Evolutionary conservation across 1,140 invertebrate genomes (phyloP).

Genomic region (Leucophenga varia): DNA sequence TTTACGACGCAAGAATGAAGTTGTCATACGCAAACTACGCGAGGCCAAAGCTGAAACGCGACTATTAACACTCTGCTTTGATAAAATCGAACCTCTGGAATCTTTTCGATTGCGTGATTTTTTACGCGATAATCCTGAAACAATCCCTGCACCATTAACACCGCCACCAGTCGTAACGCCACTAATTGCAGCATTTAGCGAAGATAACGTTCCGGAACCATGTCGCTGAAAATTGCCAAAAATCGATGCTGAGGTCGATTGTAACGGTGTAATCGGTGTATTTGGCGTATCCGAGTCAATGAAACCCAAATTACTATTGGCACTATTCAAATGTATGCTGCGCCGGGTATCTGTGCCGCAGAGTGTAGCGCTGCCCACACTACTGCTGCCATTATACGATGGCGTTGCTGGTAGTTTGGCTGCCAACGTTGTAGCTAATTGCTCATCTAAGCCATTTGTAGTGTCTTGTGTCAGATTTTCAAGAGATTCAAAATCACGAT

Average conservation of each 20-base stretch:
- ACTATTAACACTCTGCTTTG: constrained; percentile 22
- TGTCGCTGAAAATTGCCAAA: constrained; percentile 20
- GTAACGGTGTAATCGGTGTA: constrained; percentile 29
- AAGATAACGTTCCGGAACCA: constrained; percentile 3
- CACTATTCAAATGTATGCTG: constrained; percentile 49
- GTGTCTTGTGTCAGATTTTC: constrained; percentile 34
- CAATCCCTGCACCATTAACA: constrained; percentile 1
- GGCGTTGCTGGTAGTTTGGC: constrained; percentile 3
- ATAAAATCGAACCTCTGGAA: constrained; percentile 39
- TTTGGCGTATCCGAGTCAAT: constrained; percentile 50
- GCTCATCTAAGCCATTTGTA: constrained; percentile 39
- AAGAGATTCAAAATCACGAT: constrained; percentile 43
- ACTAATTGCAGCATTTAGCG: constrained; percentile 13
- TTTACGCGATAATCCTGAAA: neutral
- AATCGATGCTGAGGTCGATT: constrained; percentile 22
- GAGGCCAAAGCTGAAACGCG: constrained; percentile 26
- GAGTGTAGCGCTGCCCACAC: constrained; percentile 13
- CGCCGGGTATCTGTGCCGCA: constrained; percentile 13
- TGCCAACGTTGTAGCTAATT: constrained; percentile 37
- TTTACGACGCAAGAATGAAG: constrained; percentile 42
- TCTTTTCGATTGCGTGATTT: constrained; percentile 39
- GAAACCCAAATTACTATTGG: constrained; percentile 48
- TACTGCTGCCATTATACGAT: neutral
- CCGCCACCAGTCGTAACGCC: neutral
- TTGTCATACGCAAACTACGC: constrained; percentile 39